Evolutionary conservation across 1,140 invertebrate species (phyloP).

Genomic region (Drosophila sechellia): DNA sequence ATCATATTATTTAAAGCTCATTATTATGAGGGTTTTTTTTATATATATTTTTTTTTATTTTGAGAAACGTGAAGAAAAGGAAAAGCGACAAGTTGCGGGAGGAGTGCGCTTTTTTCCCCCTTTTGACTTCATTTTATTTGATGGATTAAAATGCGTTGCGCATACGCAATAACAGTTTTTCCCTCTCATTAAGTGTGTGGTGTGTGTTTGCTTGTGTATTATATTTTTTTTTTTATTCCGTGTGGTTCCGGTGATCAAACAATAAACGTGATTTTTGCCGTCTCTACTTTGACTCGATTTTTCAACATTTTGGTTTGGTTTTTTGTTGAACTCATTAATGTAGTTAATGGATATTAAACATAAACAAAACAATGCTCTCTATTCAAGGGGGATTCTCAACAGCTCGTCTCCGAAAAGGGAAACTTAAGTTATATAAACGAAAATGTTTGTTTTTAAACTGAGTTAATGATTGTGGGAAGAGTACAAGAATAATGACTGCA

Average conservation of each 20-base stretch:
- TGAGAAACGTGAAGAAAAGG: constrained; percentile 44
- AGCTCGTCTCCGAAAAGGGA: constrained; percentile 13
- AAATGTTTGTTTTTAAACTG: constrained; percentile 4
- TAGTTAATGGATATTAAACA: constrained; percentile 79
- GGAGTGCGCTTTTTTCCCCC: background rate
- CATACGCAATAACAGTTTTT: constrained; percentile 41
- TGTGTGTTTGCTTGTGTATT: background rate
- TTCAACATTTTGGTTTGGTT: background rate
- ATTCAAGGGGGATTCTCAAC: background rate
- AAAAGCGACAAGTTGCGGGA: constrained; percentile 34
- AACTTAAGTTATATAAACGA: constrained; percentile 29
- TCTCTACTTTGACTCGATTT: constrained; percentile 11
- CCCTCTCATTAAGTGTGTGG: constrained; percentile 37
- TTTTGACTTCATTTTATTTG: constrained; percentile 12
- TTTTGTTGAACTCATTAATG: constrained; percentile 65
- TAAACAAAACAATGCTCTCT: constrained; percentile 51
- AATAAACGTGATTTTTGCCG: constrained; percentile 62
- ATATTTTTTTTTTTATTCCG: constrained; percentile 15
- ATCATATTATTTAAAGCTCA: constrained; percentile 47
- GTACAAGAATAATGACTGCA: background rate
- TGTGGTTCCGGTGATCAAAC: constrained; percentile 65
- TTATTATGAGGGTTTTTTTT: constrained; percentile 22
- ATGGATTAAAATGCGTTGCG: constrained; percentile 48
- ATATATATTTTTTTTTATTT: background rate
- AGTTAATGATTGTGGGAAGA: constrained; percentile 10